These are phyloP conservation scores for Tolypeutes matacus DNA, from an alignment of 2,797 vertebrate genomes.

Conservation along the genomic window DNA sequence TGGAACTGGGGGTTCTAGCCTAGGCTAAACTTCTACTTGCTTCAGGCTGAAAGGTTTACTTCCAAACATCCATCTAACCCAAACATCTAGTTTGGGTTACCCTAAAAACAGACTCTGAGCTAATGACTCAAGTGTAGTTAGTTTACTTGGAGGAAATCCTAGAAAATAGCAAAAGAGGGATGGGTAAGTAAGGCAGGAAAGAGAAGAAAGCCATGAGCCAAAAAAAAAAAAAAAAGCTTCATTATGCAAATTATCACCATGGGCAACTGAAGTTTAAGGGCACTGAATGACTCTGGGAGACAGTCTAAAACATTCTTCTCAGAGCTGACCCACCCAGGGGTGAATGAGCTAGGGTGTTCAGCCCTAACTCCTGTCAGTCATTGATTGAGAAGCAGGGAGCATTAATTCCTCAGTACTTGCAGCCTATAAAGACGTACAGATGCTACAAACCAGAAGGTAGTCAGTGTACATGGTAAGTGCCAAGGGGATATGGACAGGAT, in stretches of 20 bases:
- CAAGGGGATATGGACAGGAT: not conserved
- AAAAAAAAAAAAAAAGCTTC: not conserved
- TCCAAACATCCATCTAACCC: not conserved
- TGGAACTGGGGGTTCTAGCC: not conserved
- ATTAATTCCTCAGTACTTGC: not conserved
- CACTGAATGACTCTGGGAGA: not conserved
- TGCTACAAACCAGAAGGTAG: not conserved
- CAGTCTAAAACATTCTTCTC: not conserved
- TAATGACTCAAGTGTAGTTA: slow-evolving; percentile 22
- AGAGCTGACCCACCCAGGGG: not conserved
- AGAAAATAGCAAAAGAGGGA: not conserved
- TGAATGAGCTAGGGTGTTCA: not conserved
- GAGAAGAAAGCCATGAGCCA: not conserved
- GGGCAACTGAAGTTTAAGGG: not conserved
- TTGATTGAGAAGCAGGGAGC: not conserved
- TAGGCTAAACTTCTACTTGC: not conserved
- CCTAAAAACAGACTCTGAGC: not conserved
- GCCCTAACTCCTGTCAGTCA: not conserved
- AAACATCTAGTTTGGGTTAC: not conserved
- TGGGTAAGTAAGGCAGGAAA: not conserved
- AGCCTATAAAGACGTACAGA: not conserved
- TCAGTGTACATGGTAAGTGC: not conserved
- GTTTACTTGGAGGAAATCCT: not conserved
- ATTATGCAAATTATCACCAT: not conserved
- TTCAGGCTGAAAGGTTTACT: not conserved